phyloP scores from a whole-genome alignment of 2,113 vertebrate genomes.

The Epinephelus cyanopodus region DNA sequence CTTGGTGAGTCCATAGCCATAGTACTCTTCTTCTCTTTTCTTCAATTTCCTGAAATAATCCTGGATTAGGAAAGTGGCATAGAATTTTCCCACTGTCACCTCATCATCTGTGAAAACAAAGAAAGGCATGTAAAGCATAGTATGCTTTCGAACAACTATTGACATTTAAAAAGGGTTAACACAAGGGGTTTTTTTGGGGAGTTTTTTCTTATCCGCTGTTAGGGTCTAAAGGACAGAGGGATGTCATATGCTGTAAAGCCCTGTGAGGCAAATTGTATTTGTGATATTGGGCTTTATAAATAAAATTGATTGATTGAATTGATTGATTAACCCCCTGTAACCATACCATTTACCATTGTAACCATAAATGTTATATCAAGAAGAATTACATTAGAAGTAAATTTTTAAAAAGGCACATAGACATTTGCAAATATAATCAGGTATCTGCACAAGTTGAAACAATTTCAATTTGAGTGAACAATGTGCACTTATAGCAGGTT shows the following conservation, averaged over 20 bases:
- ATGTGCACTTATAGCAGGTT: neutral
- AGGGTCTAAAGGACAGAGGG: too few species aligned
- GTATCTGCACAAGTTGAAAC: neutral
- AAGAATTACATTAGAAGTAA: neutral
- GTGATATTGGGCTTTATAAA: too few species aligned
- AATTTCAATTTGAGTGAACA: neutral
- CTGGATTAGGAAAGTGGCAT: constrained; percentile 96
- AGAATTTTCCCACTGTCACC: constrained; percentile 88
- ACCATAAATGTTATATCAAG: neutral
- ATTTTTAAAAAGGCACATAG: neutral
- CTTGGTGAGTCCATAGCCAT: constrained; percentile 89
- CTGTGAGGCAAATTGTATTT: too few species aligned
- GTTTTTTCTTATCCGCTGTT: too few species aligned
- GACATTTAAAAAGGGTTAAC: neutral
- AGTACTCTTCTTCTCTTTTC: constrained; percentile 95
- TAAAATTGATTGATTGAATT: too few species aligned
- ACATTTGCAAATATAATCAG: neutral
- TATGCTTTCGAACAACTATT: neutral
- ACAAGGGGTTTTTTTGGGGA: too few species aligned
- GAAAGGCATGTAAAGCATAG: neutral
- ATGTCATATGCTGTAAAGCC: too few species aligned
- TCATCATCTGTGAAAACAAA: constrained; percentile 78
- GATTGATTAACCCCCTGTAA: neutral
- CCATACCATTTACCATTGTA: too few species aligned
- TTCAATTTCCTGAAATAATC: constrained; percentile 96